Base-by-base conservation (phyloP, 2,797 vertebrate genomes). In the Coreius guichenoti region DNA sequence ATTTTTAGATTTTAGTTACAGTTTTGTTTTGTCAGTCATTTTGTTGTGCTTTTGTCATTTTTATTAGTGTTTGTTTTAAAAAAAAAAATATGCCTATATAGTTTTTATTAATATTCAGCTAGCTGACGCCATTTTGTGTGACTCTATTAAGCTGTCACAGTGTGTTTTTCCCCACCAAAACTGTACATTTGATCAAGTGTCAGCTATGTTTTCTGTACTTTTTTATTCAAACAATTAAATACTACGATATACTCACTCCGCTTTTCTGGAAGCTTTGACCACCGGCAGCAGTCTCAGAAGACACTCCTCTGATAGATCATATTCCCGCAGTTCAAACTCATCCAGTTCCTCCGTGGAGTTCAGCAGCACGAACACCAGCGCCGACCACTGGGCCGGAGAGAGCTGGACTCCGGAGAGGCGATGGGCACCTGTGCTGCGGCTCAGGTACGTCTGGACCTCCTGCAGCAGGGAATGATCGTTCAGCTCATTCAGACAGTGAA, bases 221-320 rank as follows among this genome's bases (percentile, higher is more conserved):
- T 56, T 26, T 29, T 26, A 26, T 61, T 26, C n/a, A 26, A 61
- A 12, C n/a, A 61, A 61, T 12, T 26, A 14, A 61, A 63, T 63
- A 29, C 58, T 61, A 13, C 2, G 17, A 43, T 43, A 78, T 78
- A 61, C 76, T 9, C 33, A 56, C 76, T 78, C 76, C 5, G 23
- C 76, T 43, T 61, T 78, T 56, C 74, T 76, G 49, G 49, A 76
- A 51, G 49, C 49, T 76, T 56, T 76, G 29, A 76, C 49, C 49
- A 78, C 76, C 0, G 76, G 76, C 76, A 61, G 76, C 8, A 75
- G 47, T 47, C 73, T 75, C 47, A 75, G 47, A 14, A 75, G 47
- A 54, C 73, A 75, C 45, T 75, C 73, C 11, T 75, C 73, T 3
- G 73, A 54, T 26, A 63, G 33, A 17, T 78, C 31, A 61, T 78